Base-by-base conservation (phyloP, 2,113 vertebrate genomes). In the Anguilla rostrata region DNA sequence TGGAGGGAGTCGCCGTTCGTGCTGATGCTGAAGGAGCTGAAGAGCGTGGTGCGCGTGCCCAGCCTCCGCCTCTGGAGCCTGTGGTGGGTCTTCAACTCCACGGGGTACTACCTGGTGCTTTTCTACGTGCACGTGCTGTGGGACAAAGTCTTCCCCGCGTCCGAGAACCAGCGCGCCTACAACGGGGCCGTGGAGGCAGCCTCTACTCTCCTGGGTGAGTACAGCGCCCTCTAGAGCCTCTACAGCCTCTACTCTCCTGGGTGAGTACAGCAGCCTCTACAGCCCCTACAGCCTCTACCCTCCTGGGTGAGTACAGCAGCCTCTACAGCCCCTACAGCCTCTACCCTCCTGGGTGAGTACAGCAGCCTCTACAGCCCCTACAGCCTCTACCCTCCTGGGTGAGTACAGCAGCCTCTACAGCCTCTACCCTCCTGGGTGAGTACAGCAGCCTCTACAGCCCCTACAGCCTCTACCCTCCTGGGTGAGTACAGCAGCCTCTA, bases 11-110 rank as follows among this genome's bases (percentile, higher is more conserved):
- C 84, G 0, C 83, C 91, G 3, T 92, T 98, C 2, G 82, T 95
- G 83, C 93, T 96, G 56, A 97, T 98, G 97, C 90, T 98, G 87
- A 75, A 85, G 66, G 97, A 98, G 92, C 83, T 98, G 78, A 89
- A 86, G 40, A 66, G 53, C 0, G 85, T 95, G 20, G 57, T 91
- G 34, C 89, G 0, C 86, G 92, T 89, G 60, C 97, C 97, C 0
- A 97, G 91, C 90, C 94, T 99, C 66, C 95, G 96, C 40, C 95
- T 99, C 79, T 99, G 98, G 98, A 99, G 93, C 71, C 87, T 98
- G 83, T 99, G 98, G 98, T 99, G 98, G 98, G 22, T 99, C 84
- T 96, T 98, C 90, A 99, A 96, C 95, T 99, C 98, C 0, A 94
- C 97, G 0, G 98, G 98, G 34, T 99, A 99, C 93, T 99, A 99